Base-by-base conservation (phyloP, 2,888 invertebrate genomes). In the Leptopilina drosophilae region DNA sequence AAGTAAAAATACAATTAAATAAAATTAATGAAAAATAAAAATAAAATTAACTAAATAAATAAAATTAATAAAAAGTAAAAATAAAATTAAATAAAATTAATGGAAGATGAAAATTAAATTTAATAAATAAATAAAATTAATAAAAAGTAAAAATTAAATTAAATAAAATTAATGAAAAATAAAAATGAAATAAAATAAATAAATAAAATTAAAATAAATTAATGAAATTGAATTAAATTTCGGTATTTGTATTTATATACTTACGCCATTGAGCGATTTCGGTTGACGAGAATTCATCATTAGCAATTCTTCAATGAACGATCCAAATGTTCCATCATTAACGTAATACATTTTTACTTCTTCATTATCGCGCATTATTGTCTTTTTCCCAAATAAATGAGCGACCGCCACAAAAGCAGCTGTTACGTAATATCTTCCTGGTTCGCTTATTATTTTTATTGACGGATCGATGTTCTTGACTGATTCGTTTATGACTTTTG, bases 311-410 rank as follows among this genome's bases (percentile, higher is more conserved):
- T 93, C 93, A 86, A 94, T 93, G 89, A 95, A 95, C 1, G 94
- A 93, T 49, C 94, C 94, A 86, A 94, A 95, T 53, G 94, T 93
- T 5, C 95, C 95, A 85, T 95, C 94, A 86, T 94, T 94, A 40
- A 94, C 89, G 85, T 94, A 94, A 89, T 95, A 95, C 93, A 94
- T 93, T 78, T 86, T 85, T 56, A 82, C 84, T 11, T 81, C 78
- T 84, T 87, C 80, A 3, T 85, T 86, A 1, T 77, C 81, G 4
- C 87, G 86, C 0, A 40, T 65, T 6, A 93, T 90, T n/a, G 91
- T 87, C 65, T 93, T 92, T 83, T 93, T 93, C 14, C 94, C 88
- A 84, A 94, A 93, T 77, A 95, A 90, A 82, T 93, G 93, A 62
- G 93, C 92, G 53, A 92, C 93, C 12, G 94, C 89, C n/a, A 94